These are phyloP conservation scores for Alectoris magna DNA, from an alignment of 2,797 vertebrate species.

Conservation along the genomic window DNA sequence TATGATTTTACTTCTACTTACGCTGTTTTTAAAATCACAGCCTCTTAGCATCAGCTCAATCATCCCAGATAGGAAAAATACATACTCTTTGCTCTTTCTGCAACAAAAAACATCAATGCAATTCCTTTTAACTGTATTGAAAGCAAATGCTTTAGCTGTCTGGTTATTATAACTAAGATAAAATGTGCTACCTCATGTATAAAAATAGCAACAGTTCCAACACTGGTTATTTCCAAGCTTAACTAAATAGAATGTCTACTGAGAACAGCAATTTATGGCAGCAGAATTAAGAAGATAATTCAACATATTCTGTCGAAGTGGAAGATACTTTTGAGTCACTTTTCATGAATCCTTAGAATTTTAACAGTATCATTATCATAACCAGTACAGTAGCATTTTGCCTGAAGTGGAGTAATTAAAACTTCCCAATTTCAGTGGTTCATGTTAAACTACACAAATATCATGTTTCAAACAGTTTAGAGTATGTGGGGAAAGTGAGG, in stretches of 20 bases:
- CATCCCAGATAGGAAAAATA: constrained; percentile 19
- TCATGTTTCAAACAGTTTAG: background rate
- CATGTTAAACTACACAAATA: background rate
- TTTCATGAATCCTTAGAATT: background rate
- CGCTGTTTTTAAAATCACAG: background rate
- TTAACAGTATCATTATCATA: background rate
- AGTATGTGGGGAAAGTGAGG: background rate
- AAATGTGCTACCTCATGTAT: background rate
- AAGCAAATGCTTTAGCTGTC: constrained; percentile 23
- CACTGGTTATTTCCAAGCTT: background rate
- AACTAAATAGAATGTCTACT: background rate
- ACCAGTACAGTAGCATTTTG: background rate
- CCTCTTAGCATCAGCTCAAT: constrained; percentile 4
- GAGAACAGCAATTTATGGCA: background rate
- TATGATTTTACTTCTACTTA: background rate
- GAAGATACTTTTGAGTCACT: background rate
- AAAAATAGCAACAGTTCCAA: constrained; percentile 20
- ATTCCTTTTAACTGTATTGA: constrained; percentile 34
- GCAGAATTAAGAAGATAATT: background rate
- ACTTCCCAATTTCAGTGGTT: background rate
- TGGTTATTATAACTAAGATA: background rate
- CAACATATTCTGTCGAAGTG: background rate
- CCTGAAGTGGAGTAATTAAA: background rate
- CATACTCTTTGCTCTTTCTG: background rate
- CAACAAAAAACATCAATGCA: constrained; percentile 16